phyloP scores from a whole-genome alignment of 2,888 invertebrate genomes.

The Mimumesa dahlbomi region DNA sequence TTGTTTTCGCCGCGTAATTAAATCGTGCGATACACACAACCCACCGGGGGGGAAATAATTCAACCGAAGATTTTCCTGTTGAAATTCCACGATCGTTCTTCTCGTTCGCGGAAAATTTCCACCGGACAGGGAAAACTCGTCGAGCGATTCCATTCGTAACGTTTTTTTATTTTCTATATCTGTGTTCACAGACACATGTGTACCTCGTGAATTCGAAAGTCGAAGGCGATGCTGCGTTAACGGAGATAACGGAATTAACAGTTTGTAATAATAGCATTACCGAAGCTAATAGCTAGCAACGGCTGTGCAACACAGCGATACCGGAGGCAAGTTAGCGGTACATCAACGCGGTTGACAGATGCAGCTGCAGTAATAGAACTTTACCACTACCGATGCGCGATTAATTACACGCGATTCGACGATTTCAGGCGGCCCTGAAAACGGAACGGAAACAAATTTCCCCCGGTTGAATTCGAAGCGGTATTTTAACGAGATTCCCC shows the following conservation, averaged over 20 bases:
- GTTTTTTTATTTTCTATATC: neutral
- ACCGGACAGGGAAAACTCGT: neutral
- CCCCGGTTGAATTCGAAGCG: neutral
- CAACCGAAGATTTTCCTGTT: no score
- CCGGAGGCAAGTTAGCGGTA: constrained; percentile 11
- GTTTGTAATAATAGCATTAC: constrained; percentile 24
- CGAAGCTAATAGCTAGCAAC: constrained; percentile 16
- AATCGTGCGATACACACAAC: no score
- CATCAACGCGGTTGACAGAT: constrained; percentile 10
- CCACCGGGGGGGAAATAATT: no score
- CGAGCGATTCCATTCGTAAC: neutral
- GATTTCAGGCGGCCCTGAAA: neutral
- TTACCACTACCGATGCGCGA: neutral
- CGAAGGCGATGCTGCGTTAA: constrained; percentile 11
- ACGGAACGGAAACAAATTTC: neutral
- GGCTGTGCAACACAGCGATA: constrained; percentile 9
- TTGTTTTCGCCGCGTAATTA: no score
- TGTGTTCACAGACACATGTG: neutral
- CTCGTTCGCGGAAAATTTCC: neutral
- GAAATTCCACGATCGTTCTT: no score
- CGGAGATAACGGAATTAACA: constrained; percentile 28
- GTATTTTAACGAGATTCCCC: constrained; percentile 5
- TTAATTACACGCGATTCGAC: constrained; percentile 12
- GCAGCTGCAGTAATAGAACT: constrained; percentile 12
- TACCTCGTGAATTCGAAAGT: neutral